Conservation (phyloP, 2,797 vertebrate genomes). For the Cryptoprocta ferox region DNA sequence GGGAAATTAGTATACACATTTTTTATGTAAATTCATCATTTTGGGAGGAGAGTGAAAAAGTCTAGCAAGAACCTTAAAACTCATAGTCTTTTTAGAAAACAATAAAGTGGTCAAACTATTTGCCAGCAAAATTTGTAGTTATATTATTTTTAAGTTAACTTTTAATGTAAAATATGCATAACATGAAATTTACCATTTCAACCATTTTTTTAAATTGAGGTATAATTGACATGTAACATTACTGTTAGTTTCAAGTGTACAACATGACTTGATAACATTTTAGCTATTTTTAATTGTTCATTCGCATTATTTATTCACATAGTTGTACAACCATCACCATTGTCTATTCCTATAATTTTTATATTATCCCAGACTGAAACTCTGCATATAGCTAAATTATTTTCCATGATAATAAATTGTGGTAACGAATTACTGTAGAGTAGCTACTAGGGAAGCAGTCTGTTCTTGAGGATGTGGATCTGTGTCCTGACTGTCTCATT, state of each 20-base stretch:
- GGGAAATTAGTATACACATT: not conserved
- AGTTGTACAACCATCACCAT: not conserved
- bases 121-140: not conserved
- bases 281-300: not conserved
- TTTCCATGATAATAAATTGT: conserved; percentile 37
- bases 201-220: not conserved
- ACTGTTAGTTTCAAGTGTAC: not conserved
- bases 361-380: not conserved
- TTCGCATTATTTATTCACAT: not conserved
- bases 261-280: not conserved
- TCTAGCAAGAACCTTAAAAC: not conserved
- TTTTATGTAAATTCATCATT: conserved; percentile 4
- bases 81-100: not conserved
- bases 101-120: not conserved
- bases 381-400: not conserved
- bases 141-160: not conserved
- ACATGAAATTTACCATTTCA: not conserved
- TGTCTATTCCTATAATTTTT: not conserved
- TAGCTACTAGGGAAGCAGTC: not conserved
- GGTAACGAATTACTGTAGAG: not conserved
- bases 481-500: not conserved
- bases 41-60: not conserved
- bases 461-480: not conserved
- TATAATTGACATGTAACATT: not conserved
- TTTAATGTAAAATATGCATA: not conserved